Evolutionary conservation across 2,888 invertebrate genomes (phyloP).

Genomic region (Melieria crassipennis): DNA sequence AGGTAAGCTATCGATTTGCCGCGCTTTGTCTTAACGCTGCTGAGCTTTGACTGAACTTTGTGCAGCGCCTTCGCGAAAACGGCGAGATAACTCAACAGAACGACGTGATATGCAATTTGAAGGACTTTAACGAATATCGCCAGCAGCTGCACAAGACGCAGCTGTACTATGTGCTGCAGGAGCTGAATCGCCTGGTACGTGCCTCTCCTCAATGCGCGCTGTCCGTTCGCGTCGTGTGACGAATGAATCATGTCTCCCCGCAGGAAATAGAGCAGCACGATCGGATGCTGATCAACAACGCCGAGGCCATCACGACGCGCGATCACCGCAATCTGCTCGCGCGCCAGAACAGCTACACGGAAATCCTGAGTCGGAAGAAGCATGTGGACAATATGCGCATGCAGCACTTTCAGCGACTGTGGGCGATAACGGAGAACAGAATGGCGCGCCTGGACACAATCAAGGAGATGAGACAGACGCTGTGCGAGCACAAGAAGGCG

Average conservation of each 20-base stretch:
- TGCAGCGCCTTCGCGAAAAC: slow-evolving; percentile 67
- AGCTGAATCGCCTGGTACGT: slow-evolving; percentile 50
- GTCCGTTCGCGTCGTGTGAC: neutral
- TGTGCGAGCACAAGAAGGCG: slow-evolving; percentile 52
- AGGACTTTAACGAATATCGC: slow-evolving; percentile 74
- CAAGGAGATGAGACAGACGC: slow-evolving; percentile 44
- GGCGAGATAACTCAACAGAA: slow-evolving; percentile 71
- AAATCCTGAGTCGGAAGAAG: slow-evolving; percentile 51
- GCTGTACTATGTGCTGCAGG: slow-evolving; percentile 68
- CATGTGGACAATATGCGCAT: slow-evolving; percentile 43
- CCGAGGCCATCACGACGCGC: slow-evolving; percentile 57
- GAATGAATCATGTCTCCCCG: neutral
- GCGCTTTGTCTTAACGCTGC: neutral
- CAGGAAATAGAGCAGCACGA: slow-evolving; percentile 57
- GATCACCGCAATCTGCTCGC: slow-evolving; percentile 50
- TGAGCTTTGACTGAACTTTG: neutral
- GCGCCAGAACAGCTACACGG: slow-evolving; percentile 48
- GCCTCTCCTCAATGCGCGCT: neutral
- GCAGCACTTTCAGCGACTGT: slow-evolving; percentile 41
- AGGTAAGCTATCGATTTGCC: slow-evolving; percentile 47
- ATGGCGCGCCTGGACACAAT: slow-evolving; percentile 49
- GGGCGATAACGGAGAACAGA: slow-evolving; percentile 47
- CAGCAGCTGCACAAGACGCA: slow-evolving; percentile 70
- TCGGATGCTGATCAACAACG: slow-evolving; percentile 55
- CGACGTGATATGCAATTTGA: slow-evolving; percentile 72